Evolutionary conservation across 2,888 invertebrate genomes (phyloP).

Genomic region (Eupithecia pulchellata): DNA sequence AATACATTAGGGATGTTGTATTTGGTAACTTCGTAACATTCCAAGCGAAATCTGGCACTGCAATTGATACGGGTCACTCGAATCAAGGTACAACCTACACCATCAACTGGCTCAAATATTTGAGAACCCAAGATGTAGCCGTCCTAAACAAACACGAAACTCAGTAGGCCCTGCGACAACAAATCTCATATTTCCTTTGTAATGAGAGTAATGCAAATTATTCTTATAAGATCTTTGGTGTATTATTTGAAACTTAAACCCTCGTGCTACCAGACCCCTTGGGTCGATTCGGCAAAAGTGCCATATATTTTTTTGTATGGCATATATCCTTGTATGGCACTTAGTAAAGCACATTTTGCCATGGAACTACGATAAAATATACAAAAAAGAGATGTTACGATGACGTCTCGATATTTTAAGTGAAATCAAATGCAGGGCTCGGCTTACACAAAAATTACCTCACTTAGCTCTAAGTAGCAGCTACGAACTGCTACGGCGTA

Average conservation of each 20-base stretch:
- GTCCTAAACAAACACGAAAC: conserved; percentile 35
- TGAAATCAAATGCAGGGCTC: not conserved
- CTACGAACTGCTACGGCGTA: not conserved
- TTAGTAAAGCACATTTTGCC: not conserved
- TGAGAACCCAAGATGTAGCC: conserved; percentile 36
- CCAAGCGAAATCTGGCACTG: conserved; percentile 23
- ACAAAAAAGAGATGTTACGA: not conserved
- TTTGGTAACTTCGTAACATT: conserved; percentile 4
- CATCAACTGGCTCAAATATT: conserved; percentile 40
- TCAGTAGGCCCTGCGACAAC: conserved; percentile 28
- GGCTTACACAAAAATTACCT: not conserved
- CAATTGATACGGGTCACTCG: conserved; percentile 33
- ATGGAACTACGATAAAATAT: not conserved
- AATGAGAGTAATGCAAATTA: conserved; percentile 27
- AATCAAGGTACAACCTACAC: conserved; percentile 30
- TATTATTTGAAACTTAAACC: conserved; percentile 1
- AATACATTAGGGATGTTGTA: not conserved
- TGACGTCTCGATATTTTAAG: not conserved
- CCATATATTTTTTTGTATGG: too few species aligned
- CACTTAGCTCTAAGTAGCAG: not conserved
- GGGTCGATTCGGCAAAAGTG: not conserved
- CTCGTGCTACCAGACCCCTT: not conserved
- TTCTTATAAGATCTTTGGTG: conserved; percentile 12
- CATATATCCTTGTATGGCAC: not conserved
- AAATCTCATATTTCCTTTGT: conserved; percentile 39